Evolutionary conservation across 2,888 invertebrate genomes (phyloP), one percentile per base, ranked within the genome.

Genomic region (Acanthosepion pharaonis): DNA sequence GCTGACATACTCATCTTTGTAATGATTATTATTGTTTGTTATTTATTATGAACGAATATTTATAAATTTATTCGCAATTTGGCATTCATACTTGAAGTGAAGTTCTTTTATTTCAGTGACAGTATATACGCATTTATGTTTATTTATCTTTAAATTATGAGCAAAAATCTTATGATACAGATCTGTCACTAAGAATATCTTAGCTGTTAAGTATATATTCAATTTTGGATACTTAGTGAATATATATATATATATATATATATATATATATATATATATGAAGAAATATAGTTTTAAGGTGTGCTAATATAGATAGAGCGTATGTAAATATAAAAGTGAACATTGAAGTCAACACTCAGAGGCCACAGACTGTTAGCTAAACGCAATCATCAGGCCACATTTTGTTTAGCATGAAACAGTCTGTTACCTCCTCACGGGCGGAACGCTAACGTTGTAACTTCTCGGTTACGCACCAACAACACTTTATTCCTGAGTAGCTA

Each of bases 221-320:
- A 51, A 51, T 51, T 51, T 51, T 4, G 51, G 15, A 51, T 51
- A 15, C 51, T 51, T 51, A 5, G 20, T 92, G 11, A 11, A 33
- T 49, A 25, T 92, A 48, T 92, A 49, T 49, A 92, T 92, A 92
- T 49, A 33, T 92, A 92, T 92, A 92, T 51, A 48, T 92, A 92
- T 48, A 28, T 92, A 92, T 48, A 48, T 49, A 49, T 48, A 33
- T 92, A 49, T 51, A 49, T 48, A 51, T 48, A 92, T 49, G 33
- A 33, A 25, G 42, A 92, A 15, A 92, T 92, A 51, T 48, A 92
- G 23, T n/a, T 92, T 4, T 49, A 92, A 5, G 51, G 11, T 53
- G 9, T 53, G 15, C 1, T 9, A 15, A 11, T 53, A 9, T 0
- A 42, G 42, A 42, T 42, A 42, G 42, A 42, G 42, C 42, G 42